Base-by-base conservation (phyloP, 1,140 invertebrate species). In the Cheumatopsyche charites region DNA sequence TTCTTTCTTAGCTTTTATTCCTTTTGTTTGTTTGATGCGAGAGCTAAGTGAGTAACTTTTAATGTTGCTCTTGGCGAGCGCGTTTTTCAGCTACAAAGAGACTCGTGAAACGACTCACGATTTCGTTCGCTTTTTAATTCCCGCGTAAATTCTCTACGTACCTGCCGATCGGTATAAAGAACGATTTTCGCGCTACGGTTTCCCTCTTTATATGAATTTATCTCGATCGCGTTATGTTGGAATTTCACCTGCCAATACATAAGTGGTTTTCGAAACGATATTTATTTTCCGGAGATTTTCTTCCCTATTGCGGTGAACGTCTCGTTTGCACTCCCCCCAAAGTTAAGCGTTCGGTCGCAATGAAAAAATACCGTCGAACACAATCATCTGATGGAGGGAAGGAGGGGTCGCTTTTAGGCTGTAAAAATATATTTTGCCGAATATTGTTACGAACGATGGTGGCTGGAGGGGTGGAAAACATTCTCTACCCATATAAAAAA, bases 1-100 rank as follows among this genome's bases (percentile, higher is more conserved):
- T 58, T 25, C 23, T 58, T 26, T 66, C 62, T 23, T 47, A 17
- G 26, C 66, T 72, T 69, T 73, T 73, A 62, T 69, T 69, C 36
- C 45, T 68, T 72, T 72, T 72, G 66, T 72, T 72, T 72, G 70
- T 67, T 72, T 72, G 65, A 72, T 62, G 71, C 42, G 19, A 52
- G 45, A 62, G 52, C 15, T 67, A 67, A 72, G 63, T 72, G 65
- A 67, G 65, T 67, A 72, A 67, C 71, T 67, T 72, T 72, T 67
- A 72, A 72, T 72, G 71, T 45, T 72, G 65, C 65, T 47, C 58
- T 72, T 21, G 43, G 47, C 17, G 65, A 45, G 29, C 21, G 49
- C 66, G 52, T 67, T 72, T 68, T 62, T 43, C 55, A 58, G 55
- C 55, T 23, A 58, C 55, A 58, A 58, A 58, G 55, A 19, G 55